Conservation (phyloP, 2,113 vertebrate genomes). For the Gracilinanus agilis region DNA sequence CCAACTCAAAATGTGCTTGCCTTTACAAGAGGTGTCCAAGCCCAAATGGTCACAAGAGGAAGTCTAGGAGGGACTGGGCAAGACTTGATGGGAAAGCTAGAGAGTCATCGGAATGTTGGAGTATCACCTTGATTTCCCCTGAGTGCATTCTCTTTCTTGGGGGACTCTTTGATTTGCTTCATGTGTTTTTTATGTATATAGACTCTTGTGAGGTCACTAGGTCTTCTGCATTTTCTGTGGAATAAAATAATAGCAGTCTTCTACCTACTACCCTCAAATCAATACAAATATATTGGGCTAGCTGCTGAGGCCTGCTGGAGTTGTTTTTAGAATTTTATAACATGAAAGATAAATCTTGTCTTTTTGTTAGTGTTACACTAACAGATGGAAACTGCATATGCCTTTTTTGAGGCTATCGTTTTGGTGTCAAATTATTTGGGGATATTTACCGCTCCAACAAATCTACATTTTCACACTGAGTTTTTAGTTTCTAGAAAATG, state of each 20-base stretch:
- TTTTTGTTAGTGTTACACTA: constrained; percentile 24
- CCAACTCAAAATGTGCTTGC: neutral
- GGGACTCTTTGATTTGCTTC: neutral
- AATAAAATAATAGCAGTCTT: neutral
- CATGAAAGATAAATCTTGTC: constrained; percentile 21
- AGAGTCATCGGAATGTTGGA: neutral
- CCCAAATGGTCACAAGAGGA: neutral
- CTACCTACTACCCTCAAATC: neutral
- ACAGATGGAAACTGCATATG: constrained; percentile 4
- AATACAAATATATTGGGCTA: neutral
- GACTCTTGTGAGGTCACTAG: neutral
- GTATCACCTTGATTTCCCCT: neutral
- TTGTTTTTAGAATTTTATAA: constrained; percentile 15
- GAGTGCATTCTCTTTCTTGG: neutral
- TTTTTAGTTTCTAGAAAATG: constrained; percentile 19
- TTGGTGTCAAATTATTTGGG: neutral
- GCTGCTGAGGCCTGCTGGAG: neutral
- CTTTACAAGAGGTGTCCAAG: neutral
- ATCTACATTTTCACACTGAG: constrained; percentile 1
- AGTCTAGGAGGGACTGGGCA: neutral
- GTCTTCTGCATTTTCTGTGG: neutral
- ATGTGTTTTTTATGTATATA: neutral
- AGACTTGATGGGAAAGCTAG: neutral
- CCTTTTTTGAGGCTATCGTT: neutral
- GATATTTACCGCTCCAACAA: constrained; percentile 10